A percentile compares a stretch with the other conserved stretches of the same genome.
These are phyloP conservation scores for Catostylus mosaicus DNA, from an alignment of 30 jellyfish, hydroid and myxozoan genomes.

Conservation along the genomic window DNA sequence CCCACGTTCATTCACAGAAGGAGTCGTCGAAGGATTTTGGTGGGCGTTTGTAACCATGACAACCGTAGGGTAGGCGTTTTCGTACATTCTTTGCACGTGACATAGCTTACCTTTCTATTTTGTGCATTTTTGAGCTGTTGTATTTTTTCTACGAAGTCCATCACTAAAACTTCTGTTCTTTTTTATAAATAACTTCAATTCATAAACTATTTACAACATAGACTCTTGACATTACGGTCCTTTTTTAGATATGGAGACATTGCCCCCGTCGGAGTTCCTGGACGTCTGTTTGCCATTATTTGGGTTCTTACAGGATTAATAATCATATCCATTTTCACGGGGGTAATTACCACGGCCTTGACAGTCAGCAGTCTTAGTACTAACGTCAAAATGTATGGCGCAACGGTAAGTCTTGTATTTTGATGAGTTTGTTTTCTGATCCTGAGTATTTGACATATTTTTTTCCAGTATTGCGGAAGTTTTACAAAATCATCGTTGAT, in stretches of 20 bases:
- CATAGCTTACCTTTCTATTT: neutral
- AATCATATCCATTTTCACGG: constrained; percentile 93
- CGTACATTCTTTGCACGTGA: neutral
- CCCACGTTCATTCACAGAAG: constrained; percentile 95
- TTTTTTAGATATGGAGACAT: constrained; percentile 90
- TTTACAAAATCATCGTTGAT: too few species aligned
- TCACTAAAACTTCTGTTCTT: too few species aligned
- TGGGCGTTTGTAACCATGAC: constrained; percentile 99
- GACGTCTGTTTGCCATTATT: constrained; percentile 93
- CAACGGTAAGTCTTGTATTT: constrained; percentile 59
- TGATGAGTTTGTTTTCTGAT: too few species aligned
- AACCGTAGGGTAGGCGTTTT: constrained; percentile 88
- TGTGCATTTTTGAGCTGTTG: neutral
- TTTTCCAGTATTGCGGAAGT: too few species aligned
- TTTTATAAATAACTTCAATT: too few species aligned
- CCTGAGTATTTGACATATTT: too few species aligned
- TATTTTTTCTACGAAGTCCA: neutral
- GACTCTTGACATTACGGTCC: too few species aligned
- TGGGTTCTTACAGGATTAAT: constrained; percentile 97
- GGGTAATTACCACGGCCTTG: constrained; percentile 93
- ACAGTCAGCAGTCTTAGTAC: constrained; percentile 81
- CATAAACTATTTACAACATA: too few species aligned
- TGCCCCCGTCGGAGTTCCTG: constrained; percentile 99
- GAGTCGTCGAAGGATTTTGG: constrained; percentile 96
- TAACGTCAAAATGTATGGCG: constrained; percentile 75